These are phyloP conservation scores for Nanorana parkeri DNA, from an alignment of 2,113 vertebrate genomes.

Conservation along the genomic window DNA sequence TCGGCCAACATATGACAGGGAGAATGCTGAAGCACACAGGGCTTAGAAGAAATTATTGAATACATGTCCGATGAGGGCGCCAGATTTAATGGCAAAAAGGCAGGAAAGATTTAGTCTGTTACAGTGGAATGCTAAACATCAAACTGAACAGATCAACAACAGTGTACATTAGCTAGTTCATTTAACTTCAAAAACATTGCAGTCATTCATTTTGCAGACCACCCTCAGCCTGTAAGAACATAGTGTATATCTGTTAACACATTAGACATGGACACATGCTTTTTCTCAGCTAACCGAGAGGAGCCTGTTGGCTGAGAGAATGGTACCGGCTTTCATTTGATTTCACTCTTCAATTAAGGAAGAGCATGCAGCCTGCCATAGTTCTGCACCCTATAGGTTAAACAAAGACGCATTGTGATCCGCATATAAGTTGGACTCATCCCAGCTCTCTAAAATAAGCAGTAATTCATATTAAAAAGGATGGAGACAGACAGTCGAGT, in stretches of 20 bases:
- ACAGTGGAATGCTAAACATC: constrained; percentile 80
- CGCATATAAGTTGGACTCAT: constrained; percentile 31
- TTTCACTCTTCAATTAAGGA: constrained; percentile 12
- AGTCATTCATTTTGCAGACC: constrained; percentile 80
- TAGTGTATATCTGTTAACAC: constrained; percentile 67
- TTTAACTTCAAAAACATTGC: constrained; percentile 75
- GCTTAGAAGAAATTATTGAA: constrained; percentile 68
- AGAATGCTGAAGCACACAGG: constrained; percentile 48
- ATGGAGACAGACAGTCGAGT: constrained; percentile 54
- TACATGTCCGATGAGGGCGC: constrained; percentile 73
- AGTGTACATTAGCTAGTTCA: constrained; percentile 77
- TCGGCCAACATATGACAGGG: constrained; percentile 24
- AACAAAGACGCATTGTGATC: constrained; percentile 51
- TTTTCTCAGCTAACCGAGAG: constrained; percentile 66
- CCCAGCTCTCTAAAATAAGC: constrained; percentile 38
- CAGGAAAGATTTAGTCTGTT: constrained; percentile 77
- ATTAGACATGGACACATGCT: constrained; percentile 68
- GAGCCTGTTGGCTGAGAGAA: constrained; percentile 68
- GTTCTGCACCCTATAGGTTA: constrained; percentile 45
- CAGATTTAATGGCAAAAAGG: constrained; percentile 74
- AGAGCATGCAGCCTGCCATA: not conserved
- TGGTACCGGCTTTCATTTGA: constrained; percentile 61
- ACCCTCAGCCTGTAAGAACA: constrained; percentile 75
- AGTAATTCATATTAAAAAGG: constrained; percentile 51
- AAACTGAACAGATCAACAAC: constrained; percentile 72